These are phyloP conservation scores for Oxycera nigricornis DNA, from an alignment of 2,888 invertebrate species.

Conservation along the genomic window DNA sequence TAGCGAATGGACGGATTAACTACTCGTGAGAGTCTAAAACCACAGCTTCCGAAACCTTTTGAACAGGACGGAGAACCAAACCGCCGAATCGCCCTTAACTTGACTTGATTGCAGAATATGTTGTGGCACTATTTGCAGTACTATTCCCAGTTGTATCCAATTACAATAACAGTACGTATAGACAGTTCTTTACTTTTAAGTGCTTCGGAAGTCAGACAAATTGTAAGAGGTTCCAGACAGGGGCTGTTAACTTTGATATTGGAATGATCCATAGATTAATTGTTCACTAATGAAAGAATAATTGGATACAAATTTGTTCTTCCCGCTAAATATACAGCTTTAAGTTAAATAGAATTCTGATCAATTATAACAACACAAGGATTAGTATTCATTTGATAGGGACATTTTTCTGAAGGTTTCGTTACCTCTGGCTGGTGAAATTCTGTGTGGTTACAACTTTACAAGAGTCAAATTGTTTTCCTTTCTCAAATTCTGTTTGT, in stretches of 20 bases:
- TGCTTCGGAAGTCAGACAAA: conserved; percentile 22
- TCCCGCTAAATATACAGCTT: too few species aligned
- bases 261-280: too few species aligned
- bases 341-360: too few species aligned
- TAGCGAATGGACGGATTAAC: not conserved
- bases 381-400: too few species aligned
- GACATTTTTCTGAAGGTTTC: too few species aligned
- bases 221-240: conserved; percentile 2
- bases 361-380: too few species aligned
- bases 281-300: too few species aligned
- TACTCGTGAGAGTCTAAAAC: conserved; percentile 47
- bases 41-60: conserved; percentile 61
- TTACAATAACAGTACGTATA: not conserved
- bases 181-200: conserved; percentile 13
- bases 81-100: conserved; percentile 20
- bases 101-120: not conserved
- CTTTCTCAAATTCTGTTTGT: conserved; percentile 6
- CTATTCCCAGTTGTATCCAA: conserved; percentile 37
- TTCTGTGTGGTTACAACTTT: not conserved
- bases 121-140: conserved; percentile 12
- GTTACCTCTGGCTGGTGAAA: not conserved
- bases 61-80: not conserved
- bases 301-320: too few species aligned
- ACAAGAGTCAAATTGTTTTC: not conserved
- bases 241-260: too few species aligned